Evolutionary conservation across 2,797 vertebrate species (phyloP).

Genomic region (Anomalospiza imberbis): DNA sequence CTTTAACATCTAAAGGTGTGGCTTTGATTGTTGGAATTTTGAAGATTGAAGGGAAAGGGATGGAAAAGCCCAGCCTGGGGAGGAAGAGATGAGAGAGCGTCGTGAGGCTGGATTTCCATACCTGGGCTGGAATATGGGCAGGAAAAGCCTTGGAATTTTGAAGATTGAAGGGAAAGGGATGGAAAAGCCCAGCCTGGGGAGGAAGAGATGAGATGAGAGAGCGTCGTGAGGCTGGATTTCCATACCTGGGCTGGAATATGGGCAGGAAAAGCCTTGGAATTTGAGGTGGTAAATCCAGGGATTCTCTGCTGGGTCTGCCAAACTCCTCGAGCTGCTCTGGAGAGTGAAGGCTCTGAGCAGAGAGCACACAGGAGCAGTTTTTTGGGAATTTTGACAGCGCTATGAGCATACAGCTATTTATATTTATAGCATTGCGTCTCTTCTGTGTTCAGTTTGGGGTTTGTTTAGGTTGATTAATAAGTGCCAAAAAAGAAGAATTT

Average conservation of each 20-base stretch:
- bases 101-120: neutral
- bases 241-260: rapidly evolving
- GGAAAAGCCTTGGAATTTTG: neutral
- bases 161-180: neutral
- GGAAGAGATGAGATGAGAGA: neutral
- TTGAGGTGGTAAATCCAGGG: neutral
- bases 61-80: neutral
- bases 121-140: neutral
- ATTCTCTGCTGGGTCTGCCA: neutral
- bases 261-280: neutral
- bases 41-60: neutral
- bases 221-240: neutral
- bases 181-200: neutral
- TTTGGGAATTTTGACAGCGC: neutral
- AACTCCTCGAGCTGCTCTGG: neutral
- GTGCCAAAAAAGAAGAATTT: neutral
- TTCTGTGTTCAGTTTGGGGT: neutral
- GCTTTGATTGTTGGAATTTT: neutral
- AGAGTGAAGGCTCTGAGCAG: neutral
- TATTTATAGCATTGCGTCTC: rapidly evolving
- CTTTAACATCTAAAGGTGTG: neutral
- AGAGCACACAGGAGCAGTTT: neutral
- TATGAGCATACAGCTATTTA: rapidly evolving
- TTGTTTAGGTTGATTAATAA: neutral
- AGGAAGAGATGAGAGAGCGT: neutral